phyloP scores from a whole-genome alignment of 2,113 vertebrate species.

The Corythornis madagascariensis region DNA sequence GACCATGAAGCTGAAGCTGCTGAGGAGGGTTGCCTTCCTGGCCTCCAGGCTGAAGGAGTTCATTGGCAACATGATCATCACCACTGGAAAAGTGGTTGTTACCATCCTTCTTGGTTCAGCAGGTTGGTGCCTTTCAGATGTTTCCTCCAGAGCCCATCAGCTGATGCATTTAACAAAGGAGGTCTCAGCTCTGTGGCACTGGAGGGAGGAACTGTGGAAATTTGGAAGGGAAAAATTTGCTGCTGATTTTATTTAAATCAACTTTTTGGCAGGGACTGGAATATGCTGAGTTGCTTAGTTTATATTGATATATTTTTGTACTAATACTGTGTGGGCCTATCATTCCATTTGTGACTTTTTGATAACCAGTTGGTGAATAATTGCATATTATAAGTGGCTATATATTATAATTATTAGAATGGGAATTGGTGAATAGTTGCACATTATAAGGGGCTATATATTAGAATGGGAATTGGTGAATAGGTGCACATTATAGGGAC shows the following conservation, averaged over 20 bases:
- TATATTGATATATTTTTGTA: not conserved
- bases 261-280: constrained; percentile 17
- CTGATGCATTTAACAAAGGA: not conserved
- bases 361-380: not conserved
- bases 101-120: constrained; percentile 92
- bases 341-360: not conserved
- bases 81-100: constrained; percentile 94
- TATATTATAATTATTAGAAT: not conserved
- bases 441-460: no score
- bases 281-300: not conserved
- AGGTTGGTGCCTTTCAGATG: constrained; percentile 77
- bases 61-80: constrained; percentile 95
- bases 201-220: constrained; percentile 16
- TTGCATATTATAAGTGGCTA: not conserved
- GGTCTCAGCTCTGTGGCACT: constrained; percentile 15
- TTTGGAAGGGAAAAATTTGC: constrained; percentile 33
- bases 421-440: no score
- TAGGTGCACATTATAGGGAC: no score
- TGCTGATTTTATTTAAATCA: constrained; percentile 53
- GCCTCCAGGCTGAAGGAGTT: constrained; percentile 91
- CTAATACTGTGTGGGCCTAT: not conserved
- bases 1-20: constrained; percentile 87
- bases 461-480: no score
- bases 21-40: constrained; percentile 84
- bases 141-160: constrained; percentile 7